Evolutionary conservation across 2,888 invertebrate genomes (phyloP).

Genomic region (Drepanosiphum platanoidis): DNA sequence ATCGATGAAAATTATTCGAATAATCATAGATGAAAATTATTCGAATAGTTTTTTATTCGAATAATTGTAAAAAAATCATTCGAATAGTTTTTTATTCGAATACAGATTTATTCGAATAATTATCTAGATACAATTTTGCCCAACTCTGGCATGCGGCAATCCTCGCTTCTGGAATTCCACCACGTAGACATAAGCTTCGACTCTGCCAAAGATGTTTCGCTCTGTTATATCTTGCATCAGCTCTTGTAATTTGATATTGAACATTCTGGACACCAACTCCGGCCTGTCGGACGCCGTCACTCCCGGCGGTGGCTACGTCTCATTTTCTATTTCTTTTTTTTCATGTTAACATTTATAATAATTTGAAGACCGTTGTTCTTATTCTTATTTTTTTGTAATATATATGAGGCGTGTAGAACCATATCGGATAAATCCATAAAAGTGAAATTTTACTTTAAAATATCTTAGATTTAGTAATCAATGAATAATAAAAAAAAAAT

Average conservation of each 20-base stretch:
- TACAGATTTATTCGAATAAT: too few relatives aligned
- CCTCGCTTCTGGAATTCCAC: constrained; percentile 62
- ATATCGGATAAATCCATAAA: background rate
- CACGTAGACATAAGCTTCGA: constrained; percentile 53
- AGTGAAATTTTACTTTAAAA: background rate
- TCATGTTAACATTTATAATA: too few relatives aligned
- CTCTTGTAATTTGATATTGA: constrained; percentile 38
- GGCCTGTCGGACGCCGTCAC: constrained; percentile 30
- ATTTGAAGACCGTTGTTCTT: too few relatives aligned
- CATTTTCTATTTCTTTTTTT: too few relatives aligned
- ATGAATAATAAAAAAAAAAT: constrained; percentile 7
- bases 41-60: too few relatives aligned
- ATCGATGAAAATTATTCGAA: too few relatives aligned
- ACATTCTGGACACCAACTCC: constrained; percentile 48
- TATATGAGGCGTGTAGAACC: constrained; percentile 4
- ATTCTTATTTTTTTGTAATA: too few relatives aligned
- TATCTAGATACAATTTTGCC: too few relatives aligned
- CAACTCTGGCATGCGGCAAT: constrained; percentile 48
- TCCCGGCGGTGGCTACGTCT: background rate
- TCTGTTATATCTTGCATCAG: constrained; percentile 38
- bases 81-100: too few relatives aligned
- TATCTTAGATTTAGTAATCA: background rate
- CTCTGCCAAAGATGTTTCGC: constrained; percentile 30
- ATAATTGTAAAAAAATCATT: too few relatives aligned
- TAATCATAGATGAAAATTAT: too few relatives aligned